Evolutionary conservation across 2,113 vertebrate genomes (phyloP), one percentile per base, ranked within the genome.

Genomic region (Pogonocichla stellata): DNA sequence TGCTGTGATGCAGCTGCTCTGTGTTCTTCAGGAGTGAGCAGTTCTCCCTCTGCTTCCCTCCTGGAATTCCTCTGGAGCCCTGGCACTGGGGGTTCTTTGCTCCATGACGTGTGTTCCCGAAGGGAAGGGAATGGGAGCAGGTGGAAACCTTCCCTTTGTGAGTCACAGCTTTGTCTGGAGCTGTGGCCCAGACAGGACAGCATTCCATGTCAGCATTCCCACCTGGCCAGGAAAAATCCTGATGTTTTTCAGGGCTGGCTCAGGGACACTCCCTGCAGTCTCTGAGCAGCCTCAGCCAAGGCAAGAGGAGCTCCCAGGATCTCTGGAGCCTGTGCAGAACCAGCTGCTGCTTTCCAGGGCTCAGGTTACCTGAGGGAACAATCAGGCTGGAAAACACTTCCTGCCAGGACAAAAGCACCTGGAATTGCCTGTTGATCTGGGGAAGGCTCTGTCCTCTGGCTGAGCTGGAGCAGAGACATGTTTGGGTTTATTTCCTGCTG

Each of bases 311-410:
- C 57, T 81, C 24, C 60, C 69, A 70, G 14, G 45, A 33, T 5
- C 43, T 43, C 56, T 88, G 91, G 82, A 56, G 36, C 56, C 90
- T 25, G 38, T 71, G 84, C 77, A 84, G 54, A 64, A 9, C 0
- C 4, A 85, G 78, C 73, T 67, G 90, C 93, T 90, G 0, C 24
- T 79, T 65, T 75, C 81, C 54, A 33, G 87, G 47, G 80, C 20
- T 96, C 65, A 1, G 47, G 10, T 96, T 96, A 93, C 95, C 61
- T 3, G 5, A 34, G 80, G 80, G 73, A 93, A 64, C 90, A 84
- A 42, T 80, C 2, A 0, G 6, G 8, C 65, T 58, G 56, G 80
- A 79, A 81, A 25, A 34, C 50, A 4, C 24, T 57, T 54, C 16
- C 71, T 4, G 1, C 38, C 29, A 2, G 70, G 64, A 87, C 87